Conservation (phyloP, 1,140 invertebrate species). For the Dryas iulia region DNA sequence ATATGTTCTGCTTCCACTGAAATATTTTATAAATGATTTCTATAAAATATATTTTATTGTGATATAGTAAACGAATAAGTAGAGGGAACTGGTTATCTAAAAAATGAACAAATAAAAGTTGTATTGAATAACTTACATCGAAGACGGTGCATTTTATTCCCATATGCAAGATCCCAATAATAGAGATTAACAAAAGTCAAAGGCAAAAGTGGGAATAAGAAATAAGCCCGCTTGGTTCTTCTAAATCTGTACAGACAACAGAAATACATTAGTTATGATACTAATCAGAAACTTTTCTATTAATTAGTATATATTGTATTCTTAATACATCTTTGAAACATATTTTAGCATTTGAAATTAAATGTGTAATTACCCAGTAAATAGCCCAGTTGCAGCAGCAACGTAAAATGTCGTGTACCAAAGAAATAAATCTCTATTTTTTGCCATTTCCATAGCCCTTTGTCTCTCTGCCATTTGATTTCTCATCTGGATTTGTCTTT, state of each 20-base stretch:
- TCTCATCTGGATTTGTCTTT: conserved; percentile 87
- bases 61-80: neutral
- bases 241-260: conserved; percentile 75
- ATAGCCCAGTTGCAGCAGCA: conserved; percentile 78
- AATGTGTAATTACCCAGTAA: conserved; percentile 83
- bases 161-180: conserved; percentile 88
- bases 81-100: no score
- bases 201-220: conserved; percentile 84
- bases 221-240: conserved; percentile 81
- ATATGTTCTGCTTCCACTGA: conserved; percentile 90
- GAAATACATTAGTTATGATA: neutral
- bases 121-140: conserved; percentile 80
- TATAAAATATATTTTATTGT: no score
- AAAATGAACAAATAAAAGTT: no score
- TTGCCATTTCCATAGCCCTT: conserved; percentile 86
- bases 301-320: no score
- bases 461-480: conserved; percentile 88
- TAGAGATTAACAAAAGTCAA: conserved; percentile 87
- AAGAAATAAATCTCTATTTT: conserved; percentile 85
- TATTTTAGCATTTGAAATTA: no score
- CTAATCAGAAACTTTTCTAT: conserved; percentile 1
- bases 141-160: conserved; percentile 88
- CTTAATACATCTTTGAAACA: no score
- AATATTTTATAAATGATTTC: conserved; percentile 30
- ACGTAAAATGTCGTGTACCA: conserved; percentile 87